Evolutionary conservation across 2,797 vertebrate species (phyloP).

Genomic region (Sus cebifrons): DNA sequence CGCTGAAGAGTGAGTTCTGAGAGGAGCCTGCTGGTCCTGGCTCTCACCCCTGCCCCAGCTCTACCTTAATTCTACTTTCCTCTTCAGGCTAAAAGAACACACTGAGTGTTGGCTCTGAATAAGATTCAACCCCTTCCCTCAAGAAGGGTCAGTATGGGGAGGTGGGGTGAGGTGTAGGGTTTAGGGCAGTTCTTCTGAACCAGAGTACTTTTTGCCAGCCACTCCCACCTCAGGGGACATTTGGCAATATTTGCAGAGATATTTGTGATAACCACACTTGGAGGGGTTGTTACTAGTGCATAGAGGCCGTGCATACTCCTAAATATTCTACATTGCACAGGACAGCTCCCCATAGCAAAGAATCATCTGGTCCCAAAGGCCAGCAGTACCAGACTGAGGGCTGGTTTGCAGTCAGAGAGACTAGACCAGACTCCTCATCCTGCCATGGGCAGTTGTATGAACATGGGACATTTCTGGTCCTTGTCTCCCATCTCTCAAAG

Average conservation of each 20-base stretch:
- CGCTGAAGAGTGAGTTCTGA: not conserved
- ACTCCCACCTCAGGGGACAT: not conserved
- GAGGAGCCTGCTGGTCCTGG: not conserved
- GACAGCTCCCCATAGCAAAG: not conserved
- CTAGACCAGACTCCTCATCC: not conserved
- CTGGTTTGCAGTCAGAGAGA: not conserved
- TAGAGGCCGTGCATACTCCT: not conserved
- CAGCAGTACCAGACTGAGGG: not conserved
- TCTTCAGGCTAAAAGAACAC: not conserved
- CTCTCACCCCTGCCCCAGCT: not conserved
- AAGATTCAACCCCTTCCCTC: not conserved
- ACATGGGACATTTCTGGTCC: not conserved
- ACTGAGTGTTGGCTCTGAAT: not conserved
- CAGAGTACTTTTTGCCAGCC: not conserved
- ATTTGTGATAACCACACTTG: not conserved
- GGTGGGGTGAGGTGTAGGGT: not conserved
- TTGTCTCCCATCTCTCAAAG: not conserved
- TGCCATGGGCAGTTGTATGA: not conserved
- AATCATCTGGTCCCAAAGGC: not conserved
- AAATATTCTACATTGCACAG: not conserved
- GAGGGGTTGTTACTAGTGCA: not conserved
- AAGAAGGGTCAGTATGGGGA: not conserved
- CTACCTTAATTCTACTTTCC: not conserved
- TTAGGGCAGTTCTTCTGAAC: not conserved
- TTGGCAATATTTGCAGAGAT: not conserved